Evolutionary conservation across 2,888 invertebrate species (phyloP).

Genomic region (Hyalella azteca): DNA sequence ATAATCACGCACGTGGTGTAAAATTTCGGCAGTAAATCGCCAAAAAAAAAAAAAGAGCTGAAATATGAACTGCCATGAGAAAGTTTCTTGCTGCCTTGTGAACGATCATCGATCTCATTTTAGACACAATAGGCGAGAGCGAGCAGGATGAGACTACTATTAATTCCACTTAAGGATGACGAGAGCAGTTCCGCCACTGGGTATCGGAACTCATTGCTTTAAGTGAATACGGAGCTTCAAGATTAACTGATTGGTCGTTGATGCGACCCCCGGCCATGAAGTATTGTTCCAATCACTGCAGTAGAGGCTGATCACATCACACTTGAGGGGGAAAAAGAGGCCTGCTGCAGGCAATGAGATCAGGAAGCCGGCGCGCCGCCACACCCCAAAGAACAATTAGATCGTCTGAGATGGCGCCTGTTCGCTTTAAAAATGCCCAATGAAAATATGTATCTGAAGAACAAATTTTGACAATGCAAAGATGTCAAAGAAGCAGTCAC

Average conservation of each 20-base stretch:
- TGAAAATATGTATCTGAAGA: too few species aligned
- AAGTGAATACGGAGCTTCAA: neutral
- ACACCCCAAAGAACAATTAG: constrained; percentile 22
- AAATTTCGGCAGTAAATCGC: too few species aligned
- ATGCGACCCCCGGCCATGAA: neutral
- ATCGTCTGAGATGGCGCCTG: constrained; percentile 24
- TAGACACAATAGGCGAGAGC: too few species aligned
- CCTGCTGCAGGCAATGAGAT: constrained; percentile 19
- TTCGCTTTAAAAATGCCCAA: too few species aligned
- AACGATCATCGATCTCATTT: too few species aligned
- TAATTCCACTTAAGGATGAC: neutral
- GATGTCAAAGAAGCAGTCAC: too few species aligned
- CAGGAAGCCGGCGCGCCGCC: neutral
- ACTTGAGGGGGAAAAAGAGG: neutral
- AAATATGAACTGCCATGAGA: too few species aligned
- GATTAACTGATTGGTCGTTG: neutral
- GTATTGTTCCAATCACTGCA: neutral
- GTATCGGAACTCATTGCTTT: neutral
- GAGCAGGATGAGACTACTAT: too few species aligned
- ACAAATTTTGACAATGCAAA: too few species aligned
- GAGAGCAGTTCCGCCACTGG: constrained; percentile 1
- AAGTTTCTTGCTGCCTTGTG: too few species aligned
- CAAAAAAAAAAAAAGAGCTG: too few species aligned
- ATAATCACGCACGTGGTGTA: too few species aligned
- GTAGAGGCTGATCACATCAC: constrained; percentile 21